These are phyloP conservation scores for Diogma glabrata DNA, from an alignment of 2,888 invertebrate species.

Conservation along the genomic window DNA sequence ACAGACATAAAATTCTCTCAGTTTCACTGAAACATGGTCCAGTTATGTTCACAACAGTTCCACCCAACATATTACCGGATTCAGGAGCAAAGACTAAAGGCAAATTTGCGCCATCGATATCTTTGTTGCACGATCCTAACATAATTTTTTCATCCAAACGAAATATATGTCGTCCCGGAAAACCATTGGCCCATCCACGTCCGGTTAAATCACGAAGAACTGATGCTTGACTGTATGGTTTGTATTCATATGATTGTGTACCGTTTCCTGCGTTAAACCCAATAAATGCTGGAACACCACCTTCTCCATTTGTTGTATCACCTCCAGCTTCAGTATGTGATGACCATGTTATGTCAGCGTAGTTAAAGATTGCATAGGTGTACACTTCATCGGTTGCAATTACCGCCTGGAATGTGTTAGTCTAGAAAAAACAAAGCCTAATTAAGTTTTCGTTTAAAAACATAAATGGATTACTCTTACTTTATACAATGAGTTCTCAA, in stretches of 20 bases:
- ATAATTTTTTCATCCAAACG: slow-evolving; percentile 90
- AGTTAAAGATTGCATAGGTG: slow-evolving; percentile 93
- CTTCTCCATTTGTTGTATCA: slow-evolving; percentile 75
- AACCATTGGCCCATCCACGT: slow-evolving; percentile 77
- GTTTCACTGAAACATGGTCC: slow-evolving; percentile 81
- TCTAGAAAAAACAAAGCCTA: slow-evolving; percentile 43
- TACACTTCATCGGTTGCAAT: slow-evolving; percentile 86
- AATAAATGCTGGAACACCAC: slow-evolving; percentile 75
- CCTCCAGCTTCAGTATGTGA: slow-evolving; percentile 85
- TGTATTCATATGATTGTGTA: slow-evolving; percentile 77
- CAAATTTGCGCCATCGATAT: slow-evolving; percentile 71
- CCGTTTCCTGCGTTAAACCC: slow-evolving; percentile 97
- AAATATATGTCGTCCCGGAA: slow-evolving; percentile 87
- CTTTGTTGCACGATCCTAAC: slow-evolving; percentile 85
- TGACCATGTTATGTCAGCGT: slow-evolving; percentile 81
- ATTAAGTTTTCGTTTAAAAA: neutral
- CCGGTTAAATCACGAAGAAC: slow-evolving; percentile 72
- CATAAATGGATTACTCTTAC: slow-evolving; percentile 34
- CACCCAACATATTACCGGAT: slow-evolving; percentile 95
- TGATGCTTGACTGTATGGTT: slow-evolving; percentile 78
- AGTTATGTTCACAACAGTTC: slow-evolving; percentile 90
- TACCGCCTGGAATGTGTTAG: slow-evolving; percentile 92
- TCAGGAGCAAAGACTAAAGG: slow-evolving; percentile 85
- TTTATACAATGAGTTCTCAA: slow-evolving; percentile 58
- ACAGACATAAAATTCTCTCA: slow-evolving; percentile 70